Conservation (phyloP, 1,140 invertebrate genomes). For the Drosophila kanapiae region DNA sequence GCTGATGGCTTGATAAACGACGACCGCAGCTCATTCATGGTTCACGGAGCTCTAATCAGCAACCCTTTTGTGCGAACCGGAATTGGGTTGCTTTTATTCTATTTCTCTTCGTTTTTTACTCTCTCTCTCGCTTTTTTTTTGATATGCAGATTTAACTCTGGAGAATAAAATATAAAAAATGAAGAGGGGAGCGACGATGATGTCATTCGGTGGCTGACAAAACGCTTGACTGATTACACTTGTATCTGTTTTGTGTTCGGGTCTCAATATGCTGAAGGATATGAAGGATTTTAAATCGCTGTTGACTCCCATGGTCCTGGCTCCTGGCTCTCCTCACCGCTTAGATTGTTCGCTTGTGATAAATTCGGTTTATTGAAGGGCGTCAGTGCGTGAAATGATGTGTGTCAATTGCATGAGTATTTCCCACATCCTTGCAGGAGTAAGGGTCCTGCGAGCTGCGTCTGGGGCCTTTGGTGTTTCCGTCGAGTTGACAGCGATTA, state of each 20-base stretch:
- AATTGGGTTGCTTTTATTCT: slow-evolving; percentile 56
- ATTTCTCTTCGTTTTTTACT: slow-evolving; percentile 10
- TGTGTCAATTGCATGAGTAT: slow-evolving; percentile 84
- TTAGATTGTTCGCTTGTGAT: slow-evolving; percentile 69
- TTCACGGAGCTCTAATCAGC: slow-evolving; percentile 77
- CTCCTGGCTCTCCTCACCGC: slow-evolving; percentile 13
- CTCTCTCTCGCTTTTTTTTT: slow-evolving; percentile 43
- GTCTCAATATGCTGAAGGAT: slow-evolving; percentile 69
- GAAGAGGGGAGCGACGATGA: slow-evolving; percentile 49
- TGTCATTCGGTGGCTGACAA: slow-evolving; percentile 77
- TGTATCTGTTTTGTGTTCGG: slow-evolving; percentile 77
- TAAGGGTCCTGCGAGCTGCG: slow-evolving; percentile 13
- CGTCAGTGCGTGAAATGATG: slow-evolving; percentile 85
- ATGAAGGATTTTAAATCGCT: slow-evolving; percentile 80
- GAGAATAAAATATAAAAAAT: slow-evolving; percentile 8
- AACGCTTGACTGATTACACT: slow-evolving; percentile 85
- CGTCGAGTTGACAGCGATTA: slow-evolving; percentile 76
- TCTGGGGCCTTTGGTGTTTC: slow-evolving; percentile 43
- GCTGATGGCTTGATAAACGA: slow-evolving; percentile 75
- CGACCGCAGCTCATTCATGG: slow-evolving; percentile 74
- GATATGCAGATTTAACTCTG: slow-evolving; percentile 71
- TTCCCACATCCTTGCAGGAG: slow-evolving; percentile 4
- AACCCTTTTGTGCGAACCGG: slow-evolving; percentile 64
- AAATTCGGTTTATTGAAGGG: slow-evolving; percentile 85
- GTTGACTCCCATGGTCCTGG: slow-evolving; percentile 51